phyloP scores from a whole-genome alignment of 1,140 invertebrate species.

The Muscidifurax raptorellus region DNA sequence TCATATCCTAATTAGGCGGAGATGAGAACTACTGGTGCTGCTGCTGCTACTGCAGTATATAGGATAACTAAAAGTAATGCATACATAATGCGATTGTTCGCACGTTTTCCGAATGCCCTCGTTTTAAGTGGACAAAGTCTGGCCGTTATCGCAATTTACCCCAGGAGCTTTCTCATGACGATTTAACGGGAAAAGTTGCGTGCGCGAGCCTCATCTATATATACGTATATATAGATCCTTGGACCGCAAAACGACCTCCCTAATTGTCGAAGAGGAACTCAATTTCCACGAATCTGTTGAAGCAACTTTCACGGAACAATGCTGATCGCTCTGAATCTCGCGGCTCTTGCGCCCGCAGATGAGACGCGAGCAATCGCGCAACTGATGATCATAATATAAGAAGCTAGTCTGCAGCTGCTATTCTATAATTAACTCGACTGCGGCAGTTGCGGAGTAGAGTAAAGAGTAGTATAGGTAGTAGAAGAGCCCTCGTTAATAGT shows the following conservation, averaged over 20 bases:
- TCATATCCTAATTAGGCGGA: conserved; percentile 7
- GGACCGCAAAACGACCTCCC: conserved; percentile 59
- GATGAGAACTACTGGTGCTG: not conserved
- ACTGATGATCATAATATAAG: not conserved
- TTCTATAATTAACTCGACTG: not conserved
- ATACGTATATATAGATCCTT: conserved; percentile 45
- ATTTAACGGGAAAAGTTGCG: conserved; percentile 61
- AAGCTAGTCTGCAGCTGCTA: not conserved
- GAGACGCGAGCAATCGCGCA: conserved; percentile 5
- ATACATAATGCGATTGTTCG: conserved; percentile 46
- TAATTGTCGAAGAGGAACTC: conserved; percentile 63
- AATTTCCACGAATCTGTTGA: conserved; percentile 53
- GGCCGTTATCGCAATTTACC: conserved; percentile 64
- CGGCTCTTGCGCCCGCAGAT: conserved; percentile 26
- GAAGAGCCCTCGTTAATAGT: not conserved
- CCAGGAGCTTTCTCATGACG: conserved; percentile 61
- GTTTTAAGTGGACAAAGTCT: conserved; percentile 64
- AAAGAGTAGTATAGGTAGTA: too few species aligned
- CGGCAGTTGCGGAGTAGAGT: too few species aligned
- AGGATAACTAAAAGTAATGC: conserved; percentile 40
- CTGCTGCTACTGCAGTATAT: not conserved
- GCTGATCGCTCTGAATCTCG: conserved; percentile 19
- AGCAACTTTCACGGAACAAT: conserved; percentile 35
- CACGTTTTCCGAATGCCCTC: conserved; percentile 44
- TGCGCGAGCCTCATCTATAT: not conserved